These are phyloP conservation scores for Therioaphis trifolii DNA, from an alignment of 2,888 invertebrate genomes.

Conservation along the genomic window DNA sequence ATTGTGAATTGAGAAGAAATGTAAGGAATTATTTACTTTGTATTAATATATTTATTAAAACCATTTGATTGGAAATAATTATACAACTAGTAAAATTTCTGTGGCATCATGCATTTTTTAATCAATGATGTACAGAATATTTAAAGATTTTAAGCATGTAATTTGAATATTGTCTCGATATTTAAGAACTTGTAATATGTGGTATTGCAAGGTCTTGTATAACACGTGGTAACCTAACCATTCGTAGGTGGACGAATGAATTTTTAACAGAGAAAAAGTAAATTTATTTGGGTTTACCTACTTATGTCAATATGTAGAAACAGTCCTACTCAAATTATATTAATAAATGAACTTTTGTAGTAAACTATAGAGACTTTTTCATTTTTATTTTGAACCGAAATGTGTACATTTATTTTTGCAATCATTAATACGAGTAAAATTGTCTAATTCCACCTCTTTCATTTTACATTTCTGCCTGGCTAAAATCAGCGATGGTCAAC, in stretches of 20 bases:
- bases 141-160: not conserved
- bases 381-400: too few relatives aligned
- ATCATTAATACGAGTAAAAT: too few relatives aligned
- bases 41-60: too few relatives aligned
- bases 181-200: not conserved
- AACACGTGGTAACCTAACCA: too few relatives aligned
- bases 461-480: too few relatives aligned
- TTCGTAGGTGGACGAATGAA: not conserved
- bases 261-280: slow-evolving; percentile 1
- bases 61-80: not conserved
- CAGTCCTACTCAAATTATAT: not conserved
- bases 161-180: too few relatives aligned
- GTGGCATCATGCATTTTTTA: not conserved
- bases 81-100: not conserved
- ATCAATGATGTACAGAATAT: not conserved
- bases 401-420: too few relatives aligned
- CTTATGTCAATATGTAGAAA: slow-evolving; percentile 12
- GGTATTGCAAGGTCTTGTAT: not conserved
- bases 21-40: not conserved
- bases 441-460: too few relatives aligned
- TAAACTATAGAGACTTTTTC: too few relatives aligned
- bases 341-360: too few relatives aligned
- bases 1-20: too few relatives aligned
- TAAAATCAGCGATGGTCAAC: too few relatives aligned
- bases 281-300: not conserved